phyloP scores from a whole-genome alignment of 2,797 vertebrate species.

The Rhabdomys pumilio region DNA sequence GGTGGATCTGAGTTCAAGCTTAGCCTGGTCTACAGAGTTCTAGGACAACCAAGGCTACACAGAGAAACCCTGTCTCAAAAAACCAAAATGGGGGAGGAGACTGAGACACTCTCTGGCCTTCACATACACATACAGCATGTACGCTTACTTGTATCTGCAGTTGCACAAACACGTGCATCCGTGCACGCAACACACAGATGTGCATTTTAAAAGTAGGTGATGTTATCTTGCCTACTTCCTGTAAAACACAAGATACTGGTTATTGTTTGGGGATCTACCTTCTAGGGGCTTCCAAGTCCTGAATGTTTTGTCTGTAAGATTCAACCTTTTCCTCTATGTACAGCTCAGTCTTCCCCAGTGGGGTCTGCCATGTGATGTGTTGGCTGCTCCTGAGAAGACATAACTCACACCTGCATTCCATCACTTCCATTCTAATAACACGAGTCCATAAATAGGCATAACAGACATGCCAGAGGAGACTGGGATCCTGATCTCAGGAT shows the following conservation, averaged over 20 bases:
- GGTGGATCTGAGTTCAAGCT: neutral
- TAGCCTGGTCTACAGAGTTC: neutral
- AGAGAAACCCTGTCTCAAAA: neutral
- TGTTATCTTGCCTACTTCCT: neutral
- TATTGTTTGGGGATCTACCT: no score
- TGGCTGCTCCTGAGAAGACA: neutral
- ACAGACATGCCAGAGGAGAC: neutral
- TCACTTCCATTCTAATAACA: no score
- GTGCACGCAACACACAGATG: neutral
- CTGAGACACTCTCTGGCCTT: neutral
- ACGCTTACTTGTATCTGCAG: neutral
- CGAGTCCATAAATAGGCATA: neutral
- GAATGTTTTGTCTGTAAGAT: neutral
- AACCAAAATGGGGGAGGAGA: neutral
- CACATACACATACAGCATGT: neutral
- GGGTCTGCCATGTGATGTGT: neutral
- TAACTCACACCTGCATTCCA: neutral
- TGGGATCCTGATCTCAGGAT: neutral
- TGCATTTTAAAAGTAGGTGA: neutral
- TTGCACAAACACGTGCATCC: neutral
- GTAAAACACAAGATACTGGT: neutral
- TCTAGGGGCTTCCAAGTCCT: neutral
- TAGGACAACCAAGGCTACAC: neutral
- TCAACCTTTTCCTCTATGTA: neutral
- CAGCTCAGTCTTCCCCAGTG: neutral